These are phyloP conservation scores for Trimorus sp. DNA, from an alignment of 2,888 invertebrate genomes.

Conservation along the genomic window DNA sequence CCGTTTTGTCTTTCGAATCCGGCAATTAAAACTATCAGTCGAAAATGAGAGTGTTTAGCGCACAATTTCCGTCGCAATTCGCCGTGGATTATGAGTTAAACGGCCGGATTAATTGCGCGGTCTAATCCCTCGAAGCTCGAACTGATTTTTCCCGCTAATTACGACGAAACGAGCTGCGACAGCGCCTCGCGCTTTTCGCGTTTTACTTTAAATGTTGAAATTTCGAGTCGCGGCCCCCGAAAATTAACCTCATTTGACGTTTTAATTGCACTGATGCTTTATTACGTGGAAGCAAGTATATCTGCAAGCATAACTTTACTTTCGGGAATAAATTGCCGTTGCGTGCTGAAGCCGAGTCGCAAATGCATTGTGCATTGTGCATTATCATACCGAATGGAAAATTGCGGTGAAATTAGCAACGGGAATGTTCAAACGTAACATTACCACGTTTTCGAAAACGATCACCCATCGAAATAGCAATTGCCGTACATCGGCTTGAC, in stretches of 20 bases:
- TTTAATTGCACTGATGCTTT: too few relatives aligned
- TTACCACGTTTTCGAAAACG: too few relatives aligned
- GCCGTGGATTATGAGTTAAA: conserved; percentile 44
- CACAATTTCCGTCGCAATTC: conserved; percentile 42
- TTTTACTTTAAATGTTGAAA: not conserved
- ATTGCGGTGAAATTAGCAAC: too few relatives aligned
- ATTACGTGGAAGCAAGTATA: too few relatives aligned
- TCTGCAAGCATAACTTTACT: too few relatives aligned
- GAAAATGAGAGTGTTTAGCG: conserved; percentile 47
- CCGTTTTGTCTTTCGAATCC: conserved; percentile 33
- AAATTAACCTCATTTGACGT: too few relatives aligned
- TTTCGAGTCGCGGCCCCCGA: too few relatives aligned
- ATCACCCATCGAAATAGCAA: too few relatives aligned
- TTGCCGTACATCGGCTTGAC: too few relatives aligned
- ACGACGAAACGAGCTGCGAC: not conserved
- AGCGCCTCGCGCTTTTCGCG: not conserved
- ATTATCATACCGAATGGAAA: too few relatives aligned
- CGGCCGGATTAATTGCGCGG: conserved; percentile 31
- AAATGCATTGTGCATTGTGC: conserved; percentile 1
- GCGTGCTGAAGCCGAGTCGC: not conserved
- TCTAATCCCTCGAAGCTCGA: conserved; percentile 2
- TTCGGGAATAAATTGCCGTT: not conserved
- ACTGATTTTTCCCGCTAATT: conserved; percentile 23
- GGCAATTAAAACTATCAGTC: conserved; percentile 51
- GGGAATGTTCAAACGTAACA: too few relatives aligned